Percentiles rank a stretch among this genome's conserved stretches.
Evolutionary conservation across 2,888 invertebrate species (phyloP).

Genomic region (Criorhina ranunculi): DNA sequence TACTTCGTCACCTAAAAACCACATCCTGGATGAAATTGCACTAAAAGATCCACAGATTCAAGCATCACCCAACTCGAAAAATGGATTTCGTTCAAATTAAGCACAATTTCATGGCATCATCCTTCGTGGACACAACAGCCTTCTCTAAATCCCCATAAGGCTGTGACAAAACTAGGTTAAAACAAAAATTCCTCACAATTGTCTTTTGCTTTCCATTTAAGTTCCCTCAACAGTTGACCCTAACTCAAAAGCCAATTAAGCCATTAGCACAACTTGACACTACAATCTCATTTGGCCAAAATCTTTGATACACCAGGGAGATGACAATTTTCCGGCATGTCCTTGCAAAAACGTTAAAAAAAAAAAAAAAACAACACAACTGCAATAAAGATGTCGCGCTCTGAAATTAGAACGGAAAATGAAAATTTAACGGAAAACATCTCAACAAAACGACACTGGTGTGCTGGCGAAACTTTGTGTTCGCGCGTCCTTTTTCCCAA

Average conservation of each 20-base stretch:
- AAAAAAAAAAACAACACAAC: background rate
- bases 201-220: background rate
- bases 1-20: too few relatives aligned
- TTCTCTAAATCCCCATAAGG: background rate
- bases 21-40: too few relatives aligned
- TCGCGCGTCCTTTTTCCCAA: constrained; percentile 15
- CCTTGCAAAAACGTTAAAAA: constrained; percentile 24
- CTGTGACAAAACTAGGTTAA: constrained; percentile 1
- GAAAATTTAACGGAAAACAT: constrained; percentile 56
- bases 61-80: too few relatives aligned
- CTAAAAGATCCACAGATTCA: too few relatives aligned
- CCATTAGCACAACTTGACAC: constrained; percentile 55
- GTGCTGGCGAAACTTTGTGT: constrained; percentile 11
- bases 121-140: too few relatives aligned
- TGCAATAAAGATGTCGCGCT: constrained; percentile 51
- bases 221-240: background rate
- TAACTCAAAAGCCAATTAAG: constrained; percentile 51
- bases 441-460: background rate
- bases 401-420: constrained; percentile 58
- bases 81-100: too few relatives aligned
- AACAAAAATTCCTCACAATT: background rate
- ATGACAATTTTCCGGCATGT: constrained; percentile 26
- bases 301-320: constrained; percentile 31
- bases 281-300: constrained; percentile 46
- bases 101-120: too few relatives aligned